Evolutionary conservation across 1,140 invertebrate species (phyloP), one percentile per base, ranked within the genome.

Genomic region (Lepidurus arcticus): DNA sequence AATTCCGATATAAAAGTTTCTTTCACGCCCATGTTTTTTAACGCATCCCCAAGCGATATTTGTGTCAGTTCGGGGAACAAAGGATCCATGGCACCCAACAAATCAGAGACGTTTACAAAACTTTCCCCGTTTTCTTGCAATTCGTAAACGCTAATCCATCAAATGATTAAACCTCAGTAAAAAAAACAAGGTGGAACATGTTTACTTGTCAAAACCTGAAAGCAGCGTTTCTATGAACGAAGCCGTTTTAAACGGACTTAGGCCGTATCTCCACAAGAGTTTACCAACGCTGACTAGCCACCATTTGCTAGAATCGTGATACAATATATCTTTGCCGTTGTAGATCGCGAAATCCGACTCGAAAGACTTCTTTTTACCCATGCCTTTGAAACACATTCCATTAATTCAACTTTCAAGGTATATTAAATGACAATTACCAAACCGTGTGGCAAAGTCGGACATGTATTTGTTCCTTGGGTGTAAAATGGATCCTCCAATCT

Each of bases 391-490:
- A 42, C 7, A 9, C 8, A 26, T 34, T 43, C 21, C 11, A 24
- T 26, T 1, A 45, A 65, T 76, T 45, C 5, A 16, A 8, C 11
- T 7, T 44, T 42, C 11, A 76, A 7, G 1, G n/a, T 13, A 53
- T 24, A 10, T 13, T 65, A 73, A 45, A 73, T 53, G 11, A 10
- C 75, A 80, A 80, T 82, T 83, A 89, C 88, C 87, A 77, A 89
- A 83, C 75, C 87, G 80, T 74, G 87, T 81, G 7, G 87, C 83
- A 83, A 91, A 90, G 74, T 88, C 82, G 34, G 85, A 83, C 87
- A 90, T 90, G 75, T 90, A 88, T 83, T 86, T 84, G 83, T 91
- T 91, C 79, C 82, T 84, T 0, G 87, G 84, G 82, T 91, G 90
- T 82, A 91, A 88, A 8, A 91, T 83, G 4, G 86, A 81, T 73